A percentile compares a stretch with the other conserved stretches of the same genome.
These are phyloP conservation scores for Sebastes paucispinis DNA, from an alignment of 2,797 vertebrate species.

Conservation along the genomic window DNA sequence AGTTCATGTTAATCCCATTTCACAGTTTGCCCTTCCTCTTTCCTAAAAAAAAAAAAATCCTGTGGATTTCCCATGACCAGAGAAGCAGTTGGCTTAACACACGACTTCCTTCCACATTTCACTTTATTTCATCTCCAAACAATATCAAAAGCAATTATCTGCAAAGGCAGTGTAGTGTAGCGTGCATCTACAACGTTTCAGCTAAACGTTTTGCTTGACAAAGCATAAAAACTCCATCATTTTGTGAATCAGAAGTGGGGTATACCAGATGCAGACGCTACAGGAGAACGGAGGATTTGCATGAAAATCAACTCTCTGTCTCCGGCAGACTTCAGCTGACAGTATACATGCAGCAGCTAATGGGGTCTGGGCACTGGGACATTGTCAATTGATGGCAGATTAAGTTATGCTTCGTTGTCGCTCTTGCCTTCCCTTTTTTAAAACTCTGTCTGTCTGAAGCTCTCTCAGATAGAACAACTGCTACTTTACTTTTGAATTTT, in stretches of 20 bases:
- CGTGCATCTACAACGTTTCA: conserved; percentile 17
- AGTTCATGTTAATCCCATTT: not conserved
- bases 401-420: conserved; percentile 25
- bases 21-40: not conserved
- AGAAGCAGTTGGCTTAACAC: not conserved
- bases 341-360: conserved; percentile 22
- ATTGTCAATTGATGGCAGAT: conserved; percentile 32
- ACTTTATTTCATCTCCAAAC: conserved; percentile 25
- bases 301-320: conserved; percentile 39
- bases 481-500: conserved; percentile 9
- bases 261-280: conserved; percentile 21
- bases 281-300: conserved; percentile 40
- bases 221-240: conserved; percentile 35
- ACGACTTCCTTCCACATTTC: not conserved
- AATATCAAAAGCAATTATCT: conserved; percentile 24
- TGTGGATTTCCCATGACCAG: not conserved
- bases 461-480: conserved; percentile 8
- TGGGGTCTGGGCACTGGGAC: conserved; percentile 13
- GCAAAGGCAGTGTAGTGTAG: conserved; percentile 12
- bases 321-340: conserved; percentile 17
- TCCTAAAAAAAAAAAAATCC: not conserved
- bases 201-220: conserved; percentile 43
- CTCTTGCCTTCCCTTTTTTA: not conserved
- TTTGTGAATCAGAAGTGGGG: conserved; percentile 43
- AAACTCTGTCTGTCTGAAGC: not conserved